A percentile compares a stretch with the other conserved stretches of the same genome.
phyloP scores from a whole-genome alignment of 2,113 vertebrate genomes.

The Anarhynchus alexandrinus region DNA sequence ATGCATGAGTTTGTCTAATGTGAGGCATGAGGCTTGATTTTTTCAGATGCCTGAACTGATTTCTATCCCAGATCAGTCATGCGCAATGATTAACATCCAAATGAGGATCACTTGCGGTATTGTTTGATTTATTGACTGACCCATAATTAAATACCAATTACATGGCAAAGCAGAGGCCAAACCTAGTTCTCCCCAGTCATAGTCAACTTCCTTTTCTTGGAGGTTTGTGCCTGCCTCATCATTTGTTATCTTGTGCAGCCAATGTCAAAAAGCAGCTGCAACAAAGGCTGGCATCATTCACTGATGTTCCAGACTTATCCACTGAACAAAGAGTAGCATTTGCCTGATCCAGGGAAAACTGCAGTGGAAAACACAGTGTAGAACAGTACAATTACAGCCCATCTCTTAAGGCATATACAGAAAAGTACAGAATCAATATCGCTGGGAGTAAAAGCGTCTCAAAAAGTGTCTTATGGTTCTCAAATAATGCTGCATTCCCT shows the following conservation, averaged over 20 bases:
- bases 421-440: neutral
- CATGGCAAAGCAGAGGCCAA: neutral
- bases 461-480: neutral
- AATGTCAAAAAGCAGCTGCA: neutral
- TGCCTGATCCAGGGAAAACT: neutral
- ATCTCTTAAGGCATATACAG: neutral
- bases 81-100: neutral
- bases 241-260: neutral
- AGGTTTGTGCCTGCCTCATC: neutral
- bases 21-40: neutral
- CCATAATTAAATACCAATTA: neutral
- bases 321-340: slow-evolving; percentile 23
- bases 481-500: neutral
- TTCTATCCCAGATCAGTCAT: neutral
- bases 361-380: neutral
- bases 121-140: neutral
- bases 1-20: neutral
- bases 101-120: neutral
- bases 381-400: neutral
- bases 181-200: neutral
- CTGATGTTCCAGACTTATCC: slow-evolving; percentile 17
- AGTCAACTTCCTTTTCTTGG: neutral
- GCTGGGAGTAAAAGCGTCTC: neutral
- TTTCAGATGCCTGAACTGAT: slow-evolving; percentile 38
- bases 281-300: neutral